Base-by-base conservation (phyloP, 1,140 invertebrate species). In the Trichogramma pretiosum region DNA sequence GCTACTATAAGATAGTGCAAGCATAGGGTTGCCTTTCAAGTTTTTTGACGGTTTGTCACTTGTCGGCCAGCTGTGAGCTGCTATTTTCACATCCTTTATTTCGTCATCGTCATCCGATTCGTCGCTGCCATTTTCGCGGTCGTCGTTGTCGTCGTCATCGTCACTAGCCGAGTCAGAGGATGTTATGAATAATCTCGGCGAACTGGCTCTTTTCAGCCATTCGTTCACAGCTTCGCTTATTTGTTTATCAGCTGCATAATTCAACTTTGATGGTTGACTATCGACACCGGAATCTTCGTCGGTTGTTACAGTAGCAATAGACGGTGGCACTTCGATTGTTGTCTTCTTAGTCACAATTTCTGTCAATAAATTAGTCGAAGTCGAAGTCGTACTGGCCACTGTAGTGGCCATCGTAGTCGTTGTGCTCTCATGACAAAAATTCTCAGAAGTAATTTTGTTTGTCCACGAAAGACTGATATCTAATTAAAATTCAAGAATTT, bases 1-100 rank as follows among this genome's bases (percentile, higher is more conserved):
- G 58, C 58, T 57, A 67, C 68, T 69, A 75, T 55, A 64, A 73
- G 70, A 75, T 74, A 73, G 71, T 70, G 70, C 73, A 75, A 64
- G 71, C 61, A 73, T 73, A 72, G 72, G 73, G 72, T 74, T 74
- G 72, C 72, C 60, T 65, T 72, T 58, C 73, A 68, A 73, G 73
- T 74, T 74, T 74, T 74, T 74, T 74, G 72, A 55, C 60, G 61
- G 61, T 60, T 69, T 54, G 32, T 56, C 48, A 18, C 59, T 55
- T 16, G 43, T 47, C 24, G n/a, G n/a, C n/a, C n/a, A n/a, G n/a
- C n/a, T n/a, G n/a, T n/a, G n/a, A n/a, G n/a, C n/a, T n/a, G n/a
- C n/a, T n/a, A n/a, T n/a, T n/a, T n/a, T n/a, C n/a, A n/a, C n/a
- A n/a, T 50, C 51, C 18, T 10, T 46, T 38, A n/a, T 50, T 18